Evolutionary conservation across 2,113 vertebrate genomes (phyloP).

Genomic region (Chaetodon trifascialis): DNA sequence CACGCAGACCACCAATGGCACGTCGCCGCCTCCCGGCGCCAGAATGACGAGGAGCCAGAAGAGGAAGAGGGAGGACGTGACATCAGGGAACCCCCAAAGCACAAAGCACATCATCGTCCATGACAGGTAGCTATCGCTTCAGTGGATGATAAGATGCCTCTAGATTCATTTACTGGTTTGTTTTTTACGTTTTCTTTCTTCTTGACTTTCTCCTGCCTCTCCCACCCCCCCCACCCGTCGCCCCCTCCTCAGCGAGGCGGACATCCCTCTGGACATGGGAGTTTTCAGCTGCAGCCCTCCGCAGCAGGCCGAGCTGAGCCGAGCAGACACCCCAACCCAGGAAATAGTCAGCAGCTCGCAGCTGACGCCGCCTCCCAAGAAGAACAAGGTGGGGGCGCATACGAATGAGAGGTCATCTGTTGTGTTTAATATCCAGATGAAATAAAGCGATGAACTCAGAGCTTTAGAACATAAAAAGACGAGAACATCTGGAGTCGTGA

Average conservation of each 20-base stretch:
- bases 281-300: constrained; percentile 69
- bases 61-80: constrained; percentile 71
- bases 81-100: not conserved
- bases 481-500: too few relatives aligned
- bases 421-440: too few relatives aligned
- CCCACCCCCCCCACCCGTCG: not conserved
- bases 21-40: constrained; percentile 65
- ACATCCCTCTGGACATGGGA: constrained; percentile 79
- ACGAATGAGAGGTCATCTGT: too few relatives aligned
- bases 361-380: constrained; percentile 83
- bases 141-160: not conserved
- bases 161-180: not conserved
- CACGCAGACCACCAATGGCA: constrained; percentile 71
- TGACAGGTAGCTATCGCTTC: constrained; percentile 48
- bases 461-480: too few relatives aligned
- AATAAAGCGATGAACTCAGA: too few relatives aligned
- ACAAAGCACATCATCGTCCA: constrained; percentile 28
- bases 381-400: constrained; percentile 77
- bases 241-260: constrained; percentile 64
- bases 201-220: not conserved
- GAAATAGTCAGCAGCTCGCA: constrained; percentile 85
- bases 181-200: not conserved
- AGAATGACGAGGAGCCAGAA: constrained; percentile 60
- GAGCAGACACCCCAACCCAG: constrained; percentile 63
- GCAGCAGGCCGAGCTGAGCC: constrained; percentile 34